These are phyloP conservation scores for Cottoperca gobio DNA, from an alignment of 2,797 vertebrate species.

Conservation along the genomic window DNA sequence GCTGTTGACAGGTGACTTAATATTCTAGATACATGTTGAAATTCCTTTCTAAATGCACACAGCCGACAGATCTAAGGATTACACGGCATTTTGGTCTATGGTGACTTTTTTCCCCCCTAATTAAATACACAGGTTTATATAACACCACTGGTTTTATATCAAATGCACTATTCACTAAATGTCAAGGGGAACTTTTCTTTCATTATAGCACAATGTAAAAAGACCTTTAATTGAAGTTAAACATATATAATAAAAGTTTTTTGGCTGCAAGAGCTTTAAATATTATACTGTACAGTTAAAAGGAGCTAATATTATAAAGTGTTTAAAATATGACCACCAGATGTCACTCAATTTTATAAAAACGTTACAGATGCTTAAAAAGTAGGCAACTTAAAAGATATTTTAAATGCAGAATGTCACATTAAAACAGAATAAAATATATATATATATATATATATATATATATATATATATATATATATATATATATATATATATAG, in stretches of 20 bases:
- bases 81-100: not conserved
- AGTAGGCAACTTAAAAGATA: too few species aligned
- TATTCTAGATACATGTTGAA: conserved; percentile 44
- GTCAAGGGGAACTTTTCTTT: not conserved
- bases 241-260: not conserved
- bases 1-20: conserved; percentile 62
- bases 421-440: too few species aligned
- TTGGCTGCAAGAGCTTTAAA: too few species aligned
- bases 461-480: too few species aligned
- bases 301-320: too few species aligned
- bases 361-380: too few species aligned
- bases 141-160: not conserved
- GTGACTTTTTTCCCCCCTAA: not conserved
- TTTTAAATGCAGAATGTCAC: too few species aligned
- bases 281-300: too few species aligned
- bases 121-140: not conserved
- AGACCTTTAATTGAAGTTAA: not conserved
- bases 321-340: not conserved
- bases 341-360: not conserved
- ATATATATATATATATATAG: too few species aligned
- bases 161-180: not conserved
- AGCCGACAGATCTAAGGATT: not conserved
- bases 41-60: conserved; percentile 54
- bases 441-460: too few species aligned
- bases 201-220: not conserved